Evolutionary conservation across 2,113 vertebrate genomes (phyloP), one percentile per base, ranked within the genome.

Genomic region (Pagrus major): DNA sequence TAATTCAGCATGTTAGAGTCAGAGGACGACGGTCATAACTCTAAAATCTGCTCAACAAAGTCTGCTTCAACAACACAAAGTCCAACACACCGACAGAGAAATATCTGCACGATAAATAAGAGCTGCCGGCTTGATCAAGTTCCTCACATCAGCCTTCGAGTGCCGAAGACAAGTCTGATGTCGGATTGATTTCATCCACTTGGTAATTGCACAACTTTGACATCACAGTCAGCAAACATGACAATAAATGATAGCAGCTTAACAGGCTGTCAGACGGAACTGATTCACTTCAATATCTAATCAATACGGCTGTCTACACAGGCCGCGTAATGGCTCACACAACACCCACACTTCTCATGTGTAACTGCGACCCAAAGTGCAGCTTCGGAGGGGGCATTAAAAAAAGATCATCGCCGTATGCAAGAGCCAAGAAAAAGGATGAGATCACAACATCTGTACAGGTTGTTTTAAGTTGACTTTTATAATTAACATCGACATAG

Each of bases 1-100:
- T 59, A 70, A 75, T 81, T 81, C 56, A 67, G 49, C 47, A 6
- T 9, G 67, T 46, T 27, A 10, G 33, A 80, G 72, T 31, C 56
- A 56, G 41, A 77, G 33, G 56, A 68, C n/a, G 64, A 51, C 23
- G 25, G 49, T 15, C 31, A 4, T 55, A 54, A 54, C 67, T 71
- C 59, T 44, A 0, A 15, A 59, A 51, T 60, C 73, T 60, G 67
- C 29, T 52, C 55, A 2, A n/a, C 21, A 61, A 52, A 69, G 60
- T 9, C 52, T 23, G 37, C 46, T 18, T 51, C 61, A 54, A 60
- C 25, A 37, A 27, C 59, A 39, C 5, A 49, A 39, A 41, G 54
- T 37, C 4, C 3, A n/a, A 49, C n/a, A 46, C 20, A 18, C 3
- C 14, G n/a, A 35, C 42, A 2, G 29, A 20, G 11, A n/a, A 29